A percentile compares a stretch with the other conserved stretches of the same genome.
phyloP scores from a whole-genome alignment of 2,113 vertebrate genomes.

The Acrocephalus arundinaceus region DNA sequence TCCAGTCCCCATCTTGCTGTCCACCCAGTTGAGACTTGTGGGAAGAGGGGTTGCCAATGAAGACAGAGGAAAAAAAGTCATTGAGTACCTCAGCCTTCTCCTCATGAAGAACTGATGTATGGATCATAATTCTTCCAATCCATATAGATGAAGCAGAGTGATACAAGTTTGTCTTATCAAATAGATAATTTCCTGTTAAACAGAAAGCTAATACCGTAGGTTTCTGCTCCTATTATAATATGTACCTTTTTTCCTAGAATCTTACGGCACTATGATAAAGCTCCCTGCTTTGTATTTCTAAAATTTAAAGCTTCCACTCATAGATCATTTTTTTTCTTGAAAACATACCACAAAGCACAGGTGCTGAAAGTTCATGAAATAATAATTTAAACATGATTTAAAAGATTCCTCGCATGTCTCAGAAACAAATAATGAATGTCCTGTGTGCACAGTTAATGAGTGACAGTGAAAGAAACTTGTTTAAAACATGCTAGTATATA shows the following conservation, averaged over 20 bases:
- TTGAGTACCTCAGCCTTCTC: not conserved
- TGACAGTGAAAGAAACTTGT: not conserved
- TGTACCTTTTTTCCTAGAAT: not conserved
- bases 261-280: not conserved
- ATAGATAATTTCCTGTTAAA: not conserved
- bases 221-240: not conserved
- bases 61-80: not conserved
- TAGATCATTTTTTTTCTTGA: not conserved
- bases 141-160: not conserved
- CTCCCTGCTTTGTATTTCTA: not conserved
- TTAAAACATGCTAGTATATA: not conserved
- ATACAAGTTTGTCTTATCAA: not conserved
- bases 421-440: conserved; percentile 1
- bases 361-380: not conserved
- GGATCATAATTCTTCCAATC: not conserved
- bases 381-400: not conserved
- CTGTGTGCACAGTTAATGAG: not conserved
- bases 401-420: not conserved
- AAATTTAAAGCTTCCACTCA: not conserved
- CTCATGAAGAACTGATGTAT: not conserved
- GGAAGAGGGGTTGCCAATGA: not conserved
- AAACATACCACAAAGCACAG: not conserved
- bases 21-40: not conserved
- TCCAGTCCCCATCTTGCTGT: not conserved
- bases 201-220: not conserved